These are phyloP conservation scores for Melospiza georgiana DNA, from an alignment of 2,113 vertebrate species.

Conservation along the genomic window DNA sequence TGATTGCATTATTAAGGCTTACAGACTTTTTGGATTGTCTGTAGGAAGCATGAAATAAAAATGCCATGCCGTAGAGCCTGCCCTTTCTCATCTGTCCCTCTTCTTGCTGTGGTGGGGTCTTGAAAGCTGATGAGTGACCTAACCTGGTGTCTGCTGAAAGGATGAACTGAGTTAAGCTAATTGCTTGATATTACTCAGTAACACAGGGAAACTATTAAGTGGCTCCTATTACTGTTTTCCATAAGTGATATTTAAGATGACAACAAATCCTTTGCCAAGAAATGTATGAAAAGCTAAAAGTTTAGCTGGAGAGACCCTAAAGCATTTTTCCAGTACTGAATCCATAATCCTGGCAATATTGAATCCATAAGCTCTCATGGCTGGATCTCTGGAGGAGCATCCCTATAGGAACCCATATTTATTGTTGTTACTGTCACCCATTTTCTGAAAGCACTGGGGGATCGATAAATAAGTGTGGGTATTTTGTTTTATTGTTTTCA, in stretches of 20 bases:
- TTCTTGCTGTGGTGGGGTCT: neutral
- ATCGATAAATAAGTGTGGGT: neutral
- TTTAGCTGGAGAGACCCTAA: neutral
- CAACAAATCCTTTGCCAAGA: conserved; percentile 30
- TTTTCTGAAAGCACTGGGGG: neutral
- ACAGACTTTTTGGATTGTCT: neutral
- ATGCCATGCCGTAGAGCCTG: neutral
- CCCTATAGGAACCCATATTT: neutral
- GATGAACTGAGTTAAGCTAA: conserved; percentile 26
- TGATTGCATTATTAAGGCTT: neutral
- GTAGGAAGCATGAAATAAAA: neutral
- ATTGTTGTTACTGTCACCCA: neutral
- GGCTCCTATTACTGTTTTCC: conserved; percentile 21
- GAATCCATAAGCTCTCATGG: neutral
- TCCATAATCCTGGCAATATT: neutral
- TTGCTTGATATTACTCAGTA: neutral
- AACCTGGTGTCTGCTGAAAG: conserved; percentile 2
- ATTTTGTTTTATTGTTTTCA: neutral
- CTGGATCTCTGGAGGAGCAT: neutral
- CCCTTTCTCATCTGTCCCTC: neutral
- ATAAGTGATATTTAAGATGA: conserved; percentile 28
- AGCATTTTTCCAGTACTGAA: neutral
- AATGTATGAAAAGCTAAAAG: conserved; percentile 4
- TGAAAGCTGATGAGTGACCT: neutral
- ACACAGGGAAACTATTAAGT: conserved; percentile 49